phyloP scores from a whole-genome alignment of 2,797 vertebrate species.

The Hydrophis major region DNA sequence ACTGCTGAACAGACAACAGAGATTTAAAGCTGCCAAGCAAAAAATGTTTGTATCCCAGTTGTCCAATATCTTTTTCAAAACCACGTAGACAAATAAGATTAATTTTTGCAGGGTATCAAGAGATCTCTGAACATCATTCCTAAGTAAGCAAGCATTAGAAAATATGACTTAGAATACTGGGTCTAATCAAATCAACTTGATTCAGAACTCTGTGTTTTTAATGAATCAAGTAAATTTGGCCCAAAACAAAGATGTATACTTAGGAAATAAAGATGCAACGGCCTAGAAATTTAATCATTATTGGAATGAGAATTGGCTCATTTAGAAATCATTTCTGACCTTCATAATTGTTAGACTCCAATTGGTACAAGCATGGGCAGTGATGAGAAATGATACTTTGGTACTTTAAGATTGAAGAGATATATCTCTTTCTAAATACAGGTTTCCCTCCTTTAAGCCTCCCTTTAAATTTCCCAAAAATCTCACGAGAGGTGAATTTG shows the following conservation, averaged over 20 bases:
- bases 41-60: neutral
- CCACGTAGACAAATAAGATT: neutral
- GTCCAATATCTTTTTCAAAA: slow-evolving; percentile 9
- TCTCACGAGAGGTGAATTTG: neutral
- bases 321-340: neutral
- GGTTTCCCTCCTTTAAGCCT: neutral
- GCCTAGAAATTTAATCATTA: neutral
- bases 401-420: neutral
- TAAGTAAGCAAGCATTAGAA: slow-evolving; percentile 3
- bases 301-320: neutral
- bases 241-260: neutral
- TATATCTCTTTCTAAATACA: neutral
- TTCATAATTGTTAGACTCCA: neutral
- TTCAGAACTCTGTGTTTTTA: neutral
- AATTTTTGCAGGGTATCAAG: neutral
- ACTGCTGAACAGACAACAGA: neutral
- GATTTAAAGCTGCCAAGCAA: slow-evolving; percentile 19
- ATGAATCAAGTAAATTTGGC: slow-evolving; percentile 25
- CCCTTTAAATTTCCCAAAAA: neutral
- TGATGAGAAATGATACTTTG: neutral
- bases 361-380: neutral
- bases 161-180: neutral
- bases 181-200: neutral
- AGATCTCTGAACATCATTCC: neutral
- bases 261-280: slow-evolving; percentile 10